These are phyloP conservation scores for Geodia barretti DNA, from an alignment of 37 sponge, comb jelly and placozoan species.

Conservation along the genomic window DNA sequence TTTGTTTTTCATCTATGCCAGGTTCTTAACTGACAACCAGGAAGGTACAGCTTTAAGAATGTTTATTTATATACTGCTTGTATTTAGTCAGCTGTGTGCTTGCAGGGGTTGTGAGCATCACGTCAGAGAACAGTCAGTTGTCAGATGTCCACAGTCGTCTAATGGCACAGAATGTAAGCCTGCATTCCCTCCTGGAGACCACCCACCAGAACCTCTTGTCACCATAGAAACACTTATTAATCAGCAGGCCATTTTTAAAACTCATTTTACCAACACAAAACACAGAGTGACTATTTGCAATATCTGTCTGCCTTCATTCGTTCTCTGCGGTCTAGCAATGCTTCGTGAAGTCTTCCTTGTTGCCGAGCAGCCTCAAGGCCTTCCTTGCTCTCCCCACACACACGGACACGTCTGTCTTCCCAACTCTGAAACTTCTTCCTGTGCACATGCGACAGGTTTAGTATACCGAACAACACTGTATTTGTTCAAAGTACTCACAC, in stretches of 20 bases:
- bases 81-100: not conserved
- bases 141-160: conserved; percentile 59
- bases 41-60: conserved; percentile 33
- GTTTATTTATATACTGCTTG: not conserved
- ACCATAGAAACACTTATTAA: too few species aligned
- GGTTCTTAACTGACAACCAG: conserved; percentile 34
- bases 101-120: conserved; percentile 56
- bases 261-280: too few species aligned
- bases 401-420: conserved; percentile 51
- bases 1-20: conserved; percentile 72
- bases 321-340: conserved; percentile 74
- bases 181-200: conserved; percentile 59
- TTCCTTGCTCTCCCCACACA: conserved; percentile 34
- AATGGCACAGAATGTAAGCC: conserved; percentile 64
- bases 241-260: too few species aligned
- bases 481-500: conserved; percentile 32
- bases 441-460: not conserved
- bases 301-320: conserved; percentile 90
- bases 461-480: not conserved
- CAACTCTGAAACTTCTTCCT: conserved; percentile 90
- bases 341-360: conserved; percentile 73
- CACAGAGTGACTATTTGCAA: conserved; percentile 77
- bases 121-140: conserved; percentile 34
- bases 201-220: not conserved
- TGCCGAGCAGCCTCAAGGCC: conserved; percentile 44